phyloP scores from a whole-genome alignment of 1,140 invertebrate genomes.

The Sipha flava region DNA sequence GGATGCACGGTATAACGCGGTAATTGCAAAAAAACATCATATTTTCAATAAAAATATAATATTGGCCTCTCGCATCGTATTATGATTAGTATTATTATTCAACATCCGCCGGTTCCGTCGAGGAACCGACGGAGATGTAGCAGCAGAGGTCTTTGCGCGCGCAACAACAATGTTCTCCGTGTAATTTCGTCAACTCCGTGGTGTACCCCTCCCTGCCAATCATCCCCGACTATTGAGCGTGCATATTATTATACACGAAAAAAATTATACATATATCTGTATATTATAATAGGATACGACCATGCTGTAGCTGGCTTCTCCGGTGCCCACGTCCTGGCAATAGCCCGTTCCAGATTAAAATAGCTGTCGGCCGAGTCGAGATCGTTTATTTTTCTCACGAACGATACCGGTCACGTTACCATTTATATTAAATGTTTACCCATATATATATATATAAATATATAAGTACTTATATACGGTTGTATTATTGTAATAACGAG shows the following conservation, averaged over 20 bases:
- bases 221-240: neutral
- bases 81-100: constrained; percentile 5
- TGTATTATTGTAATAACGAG: no score
- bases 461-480: no score
- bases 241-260: neutral
- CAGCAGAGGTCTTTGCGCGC: neutral
- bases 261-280: no score
- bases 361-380: neutral
- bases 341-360: constrained; percentile 10
- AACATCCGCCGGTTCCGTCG: neutral
- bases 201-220: neutral
- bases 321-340: neutral
- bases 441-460: no score
- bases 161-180: neutral
- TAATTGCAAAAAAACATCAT: neutral
- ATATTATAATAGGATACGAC: no score
- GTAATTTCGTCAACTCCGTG: neutral
- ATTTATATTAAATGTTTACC: no score
- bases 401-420: constrained; percentile 11
- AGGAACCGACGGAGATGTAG: neutral
- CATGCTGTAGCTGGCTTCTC: no score
- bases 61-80: neutral
- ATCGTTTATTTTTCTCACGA: constrained; percentile 14
- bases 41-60: neutral
- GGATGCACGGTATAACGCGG: constrained; percentile 15